Percentiles rank a stretch among this genome's conserved stretches.
These are phyloP conservation scores for Callyntrura sp. DNA, from an alignment of 2,888 invertebrate species.

Conservation along the genomic window DNA sequence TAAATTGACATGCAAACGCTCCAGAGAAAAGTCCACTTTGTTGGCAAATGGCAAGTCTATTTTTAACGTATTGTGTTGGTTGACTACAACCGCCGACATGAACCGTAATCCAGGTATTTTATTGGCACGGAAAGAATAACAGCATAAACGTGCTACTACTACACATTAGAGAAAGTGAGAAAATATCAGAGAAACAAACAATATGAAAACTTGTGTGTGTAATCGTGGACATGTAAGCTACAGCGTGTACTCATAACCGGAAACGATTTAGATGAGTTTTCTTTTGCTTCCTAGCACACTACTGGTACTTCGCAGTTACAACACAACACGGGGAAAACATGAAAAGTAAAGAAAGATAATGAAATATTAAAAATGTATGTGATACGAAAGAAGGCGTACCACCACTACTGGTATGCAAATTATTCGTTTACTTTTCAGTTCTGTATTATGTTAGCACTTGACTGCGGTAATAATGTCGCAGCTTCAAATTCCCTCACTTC, in stretches of 20 bases:
- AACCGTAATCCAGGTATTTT: conserved; percentile 47
- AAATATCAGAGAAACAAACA: background rate
- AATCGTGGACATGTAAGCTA: background rate
- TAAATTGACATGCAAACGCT: conserved; percentile 39
- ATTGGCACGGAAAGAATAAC: background rate
- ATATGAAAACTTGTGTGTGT: background rate
- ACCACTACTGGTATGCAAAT: too few species aligned
- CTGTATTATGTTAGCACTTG: conserved; percentile 18
- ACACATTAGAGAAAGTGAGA: background rate
- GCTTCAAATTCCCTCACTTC: too few species aligned
- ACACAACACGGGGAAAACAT: background rate
- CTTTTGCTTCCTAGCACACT: background rate
- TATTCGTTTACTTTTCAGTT: conserved; percentile 6
- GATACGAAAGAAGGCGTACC: background rate
- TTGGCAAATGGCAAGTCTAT: background rate
- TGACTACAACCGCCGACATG: background rate
- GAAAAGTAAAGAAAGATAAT: conserved; percentile 15
- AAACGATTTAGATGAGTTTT: conserved; percentile 1
- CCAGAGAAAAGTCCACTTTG: conserved; percentile 3
- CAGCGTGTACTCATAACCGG: conserved; percentile 24
- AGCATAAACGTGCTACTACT: background rate
- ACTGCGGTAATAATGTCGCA: background rate
- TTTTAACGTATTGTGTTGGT: background rate
- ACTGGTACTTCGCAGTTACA: background rate
- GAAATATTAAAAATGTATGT: background rate